phyloP scores from a whole-genome alignment of 2,113 vertebrate species.

The Thymallus thymallus region DNA sequence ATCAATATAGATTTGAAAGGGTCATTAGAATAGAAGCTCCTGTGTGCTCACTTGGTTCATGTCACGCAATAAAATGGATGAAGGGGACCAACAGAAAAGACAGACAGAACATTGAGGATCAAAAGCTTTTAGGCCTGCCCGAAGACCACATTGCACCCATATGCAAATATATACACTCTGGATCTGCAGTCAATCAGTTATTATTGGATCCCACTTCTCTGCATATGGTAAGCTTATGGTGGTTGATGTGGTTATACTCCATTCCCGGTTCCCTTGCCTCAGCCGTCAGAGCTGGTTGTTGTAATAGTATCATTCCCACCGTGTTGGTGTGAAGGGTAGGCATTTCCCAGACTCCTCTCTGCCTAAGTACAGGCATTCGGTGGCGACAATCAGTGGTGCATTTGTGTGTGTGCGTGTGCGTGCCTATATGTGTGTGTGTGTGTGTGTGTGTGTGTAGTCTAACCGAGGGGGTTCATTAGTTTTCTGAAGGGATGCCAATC shows the following conservation, averaged over 20 bases:
- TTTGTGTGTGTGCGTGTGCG: no score
- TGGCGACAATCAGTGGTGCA: no score
- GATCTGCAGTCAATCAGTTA: background rate
- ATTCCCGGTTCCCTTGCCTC: background rate
- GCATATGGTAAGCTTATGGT: slow-evolving; percentile 24
- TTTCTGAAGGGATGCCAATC: background rate
- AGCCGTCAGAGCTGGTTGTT: no score
- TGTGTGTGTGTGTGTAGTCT: no score
- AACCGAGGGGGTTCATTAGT: slow-evolving; percentile 2
- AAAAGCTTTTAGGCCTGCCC: no score
- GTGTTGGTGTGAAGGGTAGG: background rate
- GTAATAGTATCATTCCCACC: background rate
- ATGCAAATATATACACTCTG: background rate
- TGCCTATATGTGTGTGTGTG: no score
- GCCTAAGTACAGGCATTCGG: background rate
- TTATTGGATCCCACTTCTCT: background rate
- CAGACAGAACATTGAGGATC: no score
- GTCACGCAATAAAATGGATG: no score
- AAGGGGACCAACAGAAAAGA: no score
- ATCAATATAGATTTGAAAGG: background rate
- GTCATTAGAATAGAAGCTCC: background rate
- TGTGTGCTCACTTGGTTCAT: no score
- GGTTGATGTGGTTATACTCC: slow-evolving; percentile 7
- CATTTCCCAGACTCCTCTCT: background rate
- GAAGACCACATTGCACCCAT: background rate